phyloP scores from a whole-genome alignment of 2,113 vertebrate species.

The Ariopsis seemanni region DNA sequence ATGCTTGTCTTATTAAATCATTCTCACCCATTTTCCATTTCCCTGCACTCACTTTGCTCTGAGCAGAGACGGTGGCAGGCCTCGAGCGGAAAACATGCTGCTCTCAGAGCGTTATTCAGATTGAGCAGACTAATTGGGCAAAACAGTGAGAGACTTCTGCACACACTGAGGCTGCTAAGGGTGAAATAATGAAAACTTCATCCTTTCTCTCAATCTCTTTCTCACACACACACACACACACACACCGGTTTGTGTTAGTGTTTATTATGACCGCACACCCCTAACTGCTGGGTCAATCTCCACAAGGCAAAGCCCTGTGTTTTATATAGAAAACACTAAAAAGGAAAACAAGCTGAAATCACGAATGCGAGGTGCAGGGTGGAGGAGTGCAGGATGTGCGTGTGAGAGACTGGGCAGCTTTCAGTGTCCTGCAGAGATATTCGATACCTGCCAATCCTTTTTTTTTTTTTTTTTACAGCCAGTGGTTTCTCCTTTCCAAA shows the following conservation, averaged over 20 bases:
- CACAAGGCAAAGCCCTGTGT: slow-evolving; percentile 47
- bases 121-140: slow-evolving; percentile 35
- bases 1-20: slow-evolving; percentile 45
- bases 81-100: slow-evolving; percentile 20
- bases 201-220: not conserved
- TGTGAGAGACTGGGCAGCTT: slow-evolving; percentile 49
- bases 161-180: not conserved
- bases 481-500: slow-evolving; percentile 48
- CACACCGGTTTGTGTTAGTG: slow-evolving; percentile 37
- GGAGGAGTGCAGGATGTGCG: slow-evolving; percentile 43
- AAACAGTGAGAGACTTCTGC: slow-evolving; percentile 21
- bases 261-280: slow-evolving; percentile 55
- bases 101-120: slow-evolving; percentile 28
- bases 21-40: slow-evolving; percentile 22
- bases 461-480: slow-evolving; percentile 31
- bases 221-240: not conserved
- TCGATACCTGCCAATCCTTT: slow-evolving; percentile 54
- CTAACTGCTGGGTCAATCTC: slow-evolving; percentile 52
- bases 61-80: slow-evolving; percentile 5
- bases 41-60: not conserved
- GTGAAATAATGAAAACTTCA: slow-evolving; percentile 3
- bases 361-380: slow-evolving; percentile 48
- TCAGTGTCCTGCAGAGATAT: slow-evolving; percentile 49
- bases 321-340: slow-evolving; percentile 65
- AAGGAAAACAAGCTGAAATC: slow-evolving; percentile 60